These are phyloP conservation scores for Gymnothorax reevesii DNA, from an alignment of 2,797 vertebrate genomes.

Conservation along the genomic window DNA sequence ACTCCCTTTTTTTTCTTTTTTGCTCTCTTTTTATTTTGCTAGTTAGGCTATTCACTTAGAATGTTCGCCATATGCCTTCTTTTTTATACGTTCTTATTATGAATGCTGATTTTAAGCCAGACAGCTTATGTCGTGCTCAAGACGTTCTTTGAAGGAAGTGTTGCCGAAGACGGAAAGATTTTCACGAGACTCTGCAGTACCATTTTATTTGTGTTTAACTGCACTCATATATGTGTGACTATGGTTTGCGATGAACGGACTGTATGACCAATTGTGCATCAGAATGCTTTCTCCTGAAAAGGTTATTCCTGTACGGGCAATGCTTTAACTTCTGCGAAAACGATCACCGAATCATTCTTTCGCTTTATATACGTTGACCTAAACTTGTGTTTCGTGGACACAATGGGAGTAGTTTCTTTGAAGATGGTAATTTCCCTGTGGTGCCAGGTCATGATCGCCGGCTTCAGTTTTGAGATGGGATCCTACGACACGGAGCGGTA, in stretches of 20 bases:
- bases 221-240: background rate
- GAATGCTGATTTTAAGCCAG: background rate
- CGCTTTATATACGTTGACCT: constrained; percentile 32
- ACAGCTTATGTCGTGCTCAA: background rate
- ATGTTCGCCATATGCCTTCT: background rate
- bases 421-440: constrained; percentile 73
- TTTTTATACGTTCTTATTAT: background rate
- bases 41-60: background rate
- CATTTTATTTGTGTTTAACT: background rate
- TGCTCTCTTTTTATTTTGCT: background rate
- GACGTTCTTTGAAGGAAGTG: background rate
- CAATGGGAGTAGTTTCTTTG: constrained; percentile 74
- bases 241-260: background rate
- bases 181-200: background rate
- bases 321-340: background rate
- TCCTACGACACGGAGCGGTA: constrained; percentile 85
- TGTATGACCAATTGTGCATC: background rate
- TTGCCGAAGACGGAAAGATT: background rate
- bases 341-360: constrained; percentile 18
- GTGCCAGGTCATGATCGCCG: constrained; percentile 76
- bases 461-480: constrained; percentile 81
- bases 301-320: constrained; percentile 20
- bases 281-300: constrained; percentile 6
- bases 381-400: constrained; percentile 44
- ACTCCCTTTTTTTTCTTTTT: background rate